These are phyloP conservation scores for Adoxophyes honmai DNA, from an alignment of 1,140 invertebrate genomes.

Conservation along the genomic window DNA sequence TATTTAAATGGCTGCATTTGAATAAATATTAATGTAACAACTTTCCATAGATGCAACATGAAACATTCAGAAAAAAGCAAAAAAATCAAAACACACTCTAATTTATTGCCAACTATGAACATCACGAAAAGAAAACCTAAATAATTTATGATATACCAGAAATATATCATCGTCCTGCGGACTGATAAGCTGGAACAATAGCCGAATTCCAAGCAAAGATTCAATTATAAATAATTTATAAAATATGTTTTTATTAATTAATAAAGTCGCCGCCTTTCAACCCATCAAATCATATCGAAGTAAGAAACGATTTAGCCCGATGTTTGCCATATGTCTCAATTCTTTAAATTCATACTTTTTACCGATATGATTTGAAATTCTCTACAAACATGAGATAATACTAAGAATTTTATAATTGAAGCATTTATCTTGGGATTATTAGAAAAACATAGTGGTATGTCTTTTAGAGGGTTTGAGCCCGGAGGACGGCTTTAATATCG, in stretches of 20 bases:
- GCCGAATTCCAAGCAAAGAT: slow-evolving; percentile 27
- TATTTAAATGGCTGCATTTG: no score
- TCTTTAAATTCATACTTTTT: slow-evolving; percentile 54
- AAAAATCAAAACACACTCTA: no score
- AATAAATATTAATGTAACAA: no score
- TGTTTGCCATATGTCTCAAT: slow-evolving; percentile 40
- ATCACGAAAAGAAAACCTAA: not conserved
- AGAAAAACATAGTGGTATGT: slow-evolving; percentile 53
- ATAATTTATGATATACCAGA: slow-evolving; percentile 8
- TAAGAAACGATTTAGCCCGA: slow-evolving; percentile 12
- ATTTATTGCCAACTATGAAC: no score
- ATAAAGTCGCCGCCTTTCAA: slow-evolving; percentile 34
- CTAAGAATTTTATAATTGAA: slow-evolving; percentile 61
- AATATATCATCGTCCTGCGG: slow-evolving; percentile 3
- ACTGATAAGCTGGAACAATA: slow-evolving; percentile 16
- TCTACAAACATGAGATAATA: slow-evolving; percentile 30
- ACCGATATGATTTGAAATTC: slow-evolving; percentile 36
- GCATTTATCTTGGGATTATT: slow-evolving; percentile 38
- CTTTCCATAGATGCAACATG: no score
- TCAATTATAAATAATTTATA: slow-evolving; percentile 55
- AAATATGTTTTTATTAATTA: slow-evolving; percentile 58
- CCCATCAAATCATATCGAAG: not conserved
- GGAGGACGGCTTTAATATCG: slow-evolving; percentile 34
- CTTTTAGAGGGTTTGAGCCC: slow-evolving; percentile 35
- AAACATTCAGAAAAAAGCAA: no score